Evolutionary conservation across 2,888 invertebrate species (phyloP), one percentile per base, ranked within the genome.

Genomic region (Drosophila acutilabella): DNA sequence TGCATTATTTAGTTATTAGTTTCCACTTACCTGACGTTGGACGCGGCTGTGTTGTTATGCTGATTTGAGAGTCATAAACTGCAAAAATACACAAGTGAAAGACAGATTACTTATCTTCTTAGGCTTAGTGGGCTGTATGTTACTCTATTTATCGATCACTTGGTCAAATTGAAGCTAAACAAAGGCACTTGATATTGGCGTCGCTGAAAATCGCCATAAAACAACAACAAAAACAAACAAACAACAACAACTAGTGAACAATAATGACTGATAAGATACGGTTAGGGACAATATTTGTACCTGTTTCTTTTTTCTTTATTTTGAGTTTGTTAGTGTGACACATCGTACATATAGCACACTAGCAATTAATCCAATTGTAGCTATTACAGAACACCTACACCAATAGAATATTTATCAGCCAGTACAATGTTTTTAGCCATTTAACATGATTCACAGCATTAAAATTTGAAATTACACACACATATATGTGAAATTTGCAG

Each of bases 1-100:
- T 26, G 4, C 4, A 11, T n/a, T 11, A 4, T 33, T 13, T 8
- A 23, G 10, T 5, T 5, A 10, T 14, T 16, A 30, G 14, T 11
- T 26, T 4, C 2, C 0, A 48, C 48, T 66, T 66, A 86, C 84
- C 78, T 51, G 66, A 42, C 6, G 57, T 62, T 11, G 66, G 69
- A 23, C 86, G 76, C 3, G 89, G 91, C 54, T 90, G 89, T 48
- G 92, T 85, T 7, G 91, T 92, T 68, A 92, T 92, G 65, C 82
- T 89, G 16, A 89, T 77, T 26, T 89, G 90, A 3, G 88, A 89
- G 69, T 88, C 89, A 5, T 81, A 89, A 74, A 92, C 92, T 92
- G 67, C 0, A 87, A 78, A 6, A 33, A 10, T n/a, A 5, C 11
- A 23, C 5, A 7, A 33, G 8, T 16, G n/a, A 42, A 20, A 14